Base-by-base conservation (phyloP, 2,888 invertebrate species). In the Drosophila mimetica region DNA sequence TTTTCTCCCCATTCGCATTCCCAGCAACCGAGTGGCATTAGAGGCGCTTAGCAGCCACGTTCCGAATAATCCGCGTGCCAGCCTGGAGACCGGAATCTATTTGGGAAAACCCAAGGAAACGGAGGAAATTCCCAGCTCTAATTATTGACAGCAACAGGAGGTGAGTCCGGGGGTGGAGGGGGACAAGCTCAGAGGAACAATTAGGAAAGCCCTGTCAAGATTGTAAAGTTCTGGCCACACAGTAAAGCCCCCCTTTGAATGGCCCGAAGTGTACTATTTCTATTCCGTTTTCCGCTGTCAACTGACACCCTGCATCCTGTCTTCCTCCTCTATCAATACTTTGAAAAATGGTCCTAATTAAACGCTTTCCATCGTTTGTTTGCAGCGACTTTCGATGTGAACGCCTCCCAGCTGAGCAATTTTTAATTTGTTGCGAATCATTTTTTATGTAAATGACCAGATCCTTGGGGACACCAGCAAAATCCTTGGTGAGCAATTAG, bases 111-210 rank as follows among this genome's bases (percentile, higher is more conserved):
- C 67, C 64, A 67, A 67, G 54, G 64, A 66, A 64, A 53, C 64
- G 28, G 36, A 36, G 54, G 79, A 80, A 81, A 88, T 73, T 87
- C 86, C 69, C 71, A 66, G 75, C 70, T 79, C 82, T 87, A 86
- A 83, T 83, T 86, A 83, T 83, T 71, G 83, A 70, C 86, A 82
- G 77, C 70, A 86, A 60, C 63, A 67, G 72, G 66, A 80, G 71
- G 42, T 20, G 52, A n/a, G n/a, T n/a, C n/a, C n/a, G 34, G 44
- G 1, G 41, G 9, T 5, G 4, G 22, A 39, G 64, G 53, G 48
- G 20, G 6, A 9, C 22, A 50, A 47, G 54, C 70, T 70, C 79
- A 39, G 57, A 66, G 65, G 55, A 76, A 70, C 77, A 87, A 87
- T 82, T 82, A 82, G 73, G 53, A 44, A 50, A 53, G 48, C 41